Percentiles rank a stretch among this genome's conserved stretches.
Conservation (phyloP, 2,888 invertebrate genomes). For the Drosophila austrosaltans region DNA sequence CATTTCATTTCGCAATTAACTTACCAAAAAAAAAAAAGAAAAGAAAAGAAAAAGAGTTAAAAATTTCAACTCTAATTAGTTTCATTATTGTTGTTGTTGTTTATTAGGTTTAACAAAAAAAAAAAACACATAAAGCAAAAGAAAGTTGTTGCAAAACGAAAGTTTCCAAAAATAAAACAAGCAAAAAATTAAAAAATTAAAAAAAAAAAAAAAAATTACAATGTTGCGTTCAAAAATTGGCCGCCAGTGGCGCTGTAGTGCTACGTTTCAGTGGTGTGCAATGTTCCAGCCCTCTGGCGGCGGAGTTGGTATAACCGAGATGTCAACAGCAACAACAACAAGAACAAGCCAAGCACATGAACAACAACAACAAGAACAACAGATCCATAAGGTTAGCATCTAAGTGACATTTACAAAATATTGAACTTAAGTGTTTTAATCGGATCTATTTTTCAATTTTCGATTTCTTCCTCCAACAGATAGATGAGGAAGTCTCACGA, state of each 20-base stretch:
- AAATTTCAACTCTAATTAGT: slow-evolving; percentile 74
- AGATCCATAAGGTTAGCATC: slow-evolving; percentile 82
- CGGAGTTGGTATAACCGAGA: slow-evolving; percentile 36
- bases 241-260: slow-evolving; percentile 74
- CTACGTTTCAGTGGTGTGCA: slow-evolving; percentile 71
- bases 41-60: slow-evolving; percentile 27
- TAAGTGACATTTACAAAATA: slow-evolving; percentile 50
- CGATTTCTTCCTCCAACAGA: slow-evolving; percentile 85
- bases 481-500: slow-evolving; percentile 93
- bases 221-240: slow-evolving; percentile 82
- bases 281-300: slow-evolving; percentile 57
- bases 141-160: slow-evolving; percentile 52
- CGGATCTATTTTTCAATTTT: background rate
- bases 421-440: slow-evolving; percentile 1
- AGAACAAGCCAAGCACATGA: slow-evolving; percentile 64
- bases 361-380: slow-evolving; percentile 57
- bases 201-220: slow-evolving; percentile 34
- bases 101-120: slow-evolving; percentile 78
- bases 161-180: slow-evolving; percentile 26
- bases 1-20: slow-evolving; percentile 48
- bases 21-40: slow-evolving; percentile 11
- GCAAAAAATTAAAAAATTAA: slow-evolving; percentile 23
- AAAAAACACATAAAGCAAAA: slow-evolving; percentile 26
- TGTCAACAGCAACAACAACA: slow-evolving; percentile 64
- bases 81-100: slow-evolving; percentile 82